Percentiles rank a stretch among this genome's conserved stretches.
Conservation (phyloP, 2,888 invertebrate species). For the Sycophila texana region DNA sequence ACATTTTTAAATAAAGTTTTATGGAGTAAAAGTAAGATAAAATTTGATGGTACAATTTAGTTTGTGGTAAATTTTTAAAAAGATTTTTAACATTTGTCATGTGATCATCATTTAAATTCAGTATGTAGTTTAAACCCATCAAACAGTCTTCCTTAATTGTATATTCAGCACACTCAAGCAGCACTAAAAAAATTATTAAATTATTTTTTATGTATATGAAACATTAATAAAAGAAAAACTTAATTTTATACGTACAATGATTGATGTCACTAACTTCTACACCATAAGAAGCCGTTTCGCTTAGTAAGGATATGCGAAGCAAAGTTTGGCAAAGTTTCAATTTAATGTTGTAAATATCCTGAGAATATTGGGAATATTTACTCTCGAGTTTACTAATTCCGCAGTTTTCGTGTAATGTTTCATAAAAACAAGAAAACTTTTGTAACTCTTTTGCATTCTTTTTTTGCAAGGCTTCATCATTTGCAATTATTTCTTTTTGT, state of each 20-base stretch:
- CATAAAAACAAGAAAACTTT: constrained; percentile 74
- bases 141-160: constrained; percentile 77
- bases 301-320: constrained; percentile 72
- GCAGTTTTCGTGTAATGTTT: constrained; percentile 67
- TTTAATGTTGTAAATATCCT: constrained; percentile 68
- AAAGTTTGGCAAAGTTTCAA: constrained; percentile 72
- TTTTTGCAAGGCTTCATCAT: constrained; percentile 57
- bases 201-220: neutral
- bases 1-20: constrained; percentile 62
- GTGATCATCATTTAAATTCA: constrained; percentile 73
- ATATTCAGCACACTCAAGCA: constrained; percentile 76
- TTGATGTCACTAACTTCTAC: constrained; percentile 69
- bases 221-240: constrained; percentile 30
- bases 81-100: constrained; percentile 61
- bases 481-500: constrained; percentile 55
- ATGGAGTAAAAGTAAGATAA: constrained; percentile 69
- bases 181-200: constrained; percentile 68
- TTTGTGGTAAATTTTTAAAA: constrained; percentile 66
- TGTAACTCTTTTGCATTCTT: constrained; percentile 62
- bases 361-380: constrained; percentile 72
- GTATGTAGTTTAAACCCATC: constrained; percentile 77
- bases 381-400: constrained; percentile 70
- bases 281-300: constrained; percentile 71
- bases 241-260: constrained; percentile 67
- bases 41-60: constrained; percentile 65